These are phyloP conservation scores for Philaenus spumarius DNA, from an alignment of 1,140 invertebrate genomes.

Conservation along the genomic window DNA sequence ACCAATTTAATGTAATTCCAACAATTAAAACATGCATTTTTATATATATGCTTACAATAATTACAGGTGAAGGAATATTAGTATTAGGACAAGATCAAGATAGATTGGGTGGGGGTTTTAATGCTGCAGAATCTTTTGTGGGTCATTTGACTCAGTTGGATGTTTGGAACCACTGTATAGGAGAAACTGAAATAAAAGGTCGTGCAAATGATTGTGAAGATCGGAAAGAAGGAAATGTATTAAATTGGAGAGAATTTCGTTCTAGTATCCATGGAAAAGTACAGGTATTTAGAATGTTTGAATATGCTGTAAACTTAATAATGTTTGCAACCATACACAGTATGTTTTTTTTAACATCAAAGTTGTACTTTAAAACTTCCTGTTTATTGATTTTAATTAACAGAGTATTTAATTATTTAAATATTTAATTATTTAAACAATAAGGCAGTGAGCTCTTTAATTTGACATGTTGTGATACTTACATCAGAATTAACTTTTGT, in stretches of 20 bases:
- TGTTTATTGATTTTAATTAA: too few relatives aligned
- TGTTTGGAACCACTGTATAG: slow-evolving; percentile 51
- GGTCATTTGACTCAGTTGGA: slow-evolving; percentile 53
- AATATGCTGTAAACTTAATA: not conserved
- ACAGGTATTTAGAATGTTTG: slow-evolving; percentile 32
- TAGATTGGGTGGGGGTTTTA: slow-evolving; percentile 52
- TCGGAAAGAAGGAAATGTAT: slow-evolving; percentile 46
- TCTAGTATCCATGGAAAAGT: slow-evolving; percentile 48
- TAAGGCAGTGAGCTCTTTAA: too few relatives aligned
- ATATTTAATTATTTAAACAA: too few relatives aligned
- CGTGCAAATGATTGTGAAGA: slow-evolving; percentile 47
- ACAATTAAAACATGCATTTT: too few relatives aligned
- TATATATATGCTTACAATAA: too few relatives aligned
- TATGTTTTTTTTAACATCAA: too few relatives aligned
- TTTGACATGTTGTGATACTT: too few relatives aligned
- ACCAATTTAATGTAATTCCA: too few relatives aligned
- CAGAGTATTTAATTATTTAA: too few relatives aligned
- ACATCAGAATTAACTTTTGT: too few relatives aligned
- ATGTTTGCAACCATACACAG: slow-evolving; percentile 17
- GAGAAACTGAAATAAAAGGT: slow-evolving; percentile 38
- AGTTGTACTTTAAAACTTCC: too few relatives aligned
- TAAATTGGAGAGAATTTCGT: slow-evolving; percentile 55
- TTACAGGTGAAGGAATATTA: slow-evolving; percentile 49
- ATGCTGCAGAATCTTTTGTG: slow-evolving; percentile 55
- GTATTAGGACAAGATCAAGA: slow-evolving; percentile 69